Base-by-base conservation (phyloP, 2,888 invertebrate species). In the Scrobipalpa costella region DNA sequence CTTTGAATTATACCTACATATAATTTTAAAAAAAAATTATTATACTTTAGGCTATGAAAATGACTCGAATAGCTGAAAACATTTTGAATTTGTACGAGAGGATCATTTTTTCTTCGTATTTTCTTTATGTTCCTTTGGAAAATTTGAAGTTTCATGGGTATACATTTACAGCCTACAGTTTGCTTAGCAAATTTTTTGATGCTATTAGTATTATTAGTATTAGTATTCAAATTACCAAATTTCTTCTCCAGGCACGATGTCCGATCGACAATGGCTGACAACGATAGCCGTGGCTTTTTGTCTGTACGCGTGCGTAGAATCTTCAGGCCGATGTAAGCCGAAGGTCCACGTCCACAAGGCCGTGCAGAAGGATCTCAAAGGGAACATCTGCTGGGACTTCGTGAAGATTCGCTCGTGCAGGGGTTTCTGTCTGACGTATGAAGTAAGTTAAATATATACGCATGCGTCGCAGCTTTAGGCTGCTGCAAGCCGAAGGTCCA, bases 391-490 rank as follows among this genome's bases (percentile, higher is more conserved):
- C 80, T 96, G 95, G 95, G 97, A 95, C 72, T 93, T 93, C 63
- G 93, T 97, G 1, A 94, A 94, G 63, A 96, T 96, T 7, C 93
- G 94, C 87, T 95, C 96, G 0, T 97, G 97, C 77, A 96, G 96
- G 95, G 97, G 97, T 58, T 93, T 96, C 61, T 97, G 97, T 76
- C 95, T 78, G 97, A 97, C 94, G 97, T 96, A 66, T 15, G 58
- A 34, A 11, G 50, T 52, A 21, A 52, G 44, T n/a, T n/a, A n/a
- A n/a, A n/a, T n/a, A n/a, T n/a, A n/a, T n/a, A 7, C 9, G 7
- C 38, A 7, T 38, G 38, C 38, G 5, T 38, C 9, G 38, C 1
- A 11, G 38, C 8, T 1, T 38, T 6, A 3, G 2, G 40, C n/a
- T 40, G 11, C 8, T 34, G 34, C 34, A 34, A 34, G 34, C 34